phyloP scores from a whole-genome alignment of 2,113 vertebrate species.

The Epinephelus cyanopodus region DNA sequence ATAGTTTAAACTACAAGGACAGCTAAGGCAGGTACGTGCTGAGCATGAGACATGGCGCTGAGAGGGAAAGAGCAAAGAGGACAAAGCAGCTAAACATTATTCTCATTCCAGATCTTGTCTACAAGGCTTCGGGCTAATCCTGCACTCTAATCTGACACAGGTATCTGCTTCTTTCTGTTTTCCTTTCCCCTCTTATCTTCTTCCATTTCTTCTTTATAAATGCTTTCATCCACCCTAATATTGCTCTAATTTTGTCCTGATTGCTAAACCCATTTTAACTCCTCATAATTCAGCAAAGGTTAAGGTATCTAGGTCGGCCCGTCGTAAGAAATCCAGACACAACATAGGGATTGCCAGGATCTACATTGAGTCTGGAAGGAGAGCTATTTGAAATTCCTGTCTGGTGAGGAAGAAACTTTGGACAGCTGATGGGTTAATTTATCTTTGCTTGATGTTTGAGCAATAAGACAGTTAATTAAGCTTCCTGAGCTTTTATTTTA shows the following conservation, averaged over 20 bases:
- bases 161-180: background rate
- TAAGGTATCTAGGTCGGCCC: background rate
- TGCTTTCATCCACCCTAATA: background rate
- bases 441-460: background rate
- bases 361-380: conserved; percentile 1
- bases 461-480: background rate
- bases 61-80: background rate
- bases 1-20: too few species aligned
- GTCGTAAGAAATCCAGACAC: conserved; percentile 25
- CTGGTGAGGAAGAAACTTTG: background rate
- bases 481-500: background rate
- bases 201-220: background rate
- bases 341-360: conserved; percentile 29
- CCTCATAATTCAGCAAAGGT: background rate
- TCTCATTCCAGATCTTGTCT: conserved; percentile 1
- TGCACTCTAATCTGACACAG: background rate
- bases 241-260: background rate
- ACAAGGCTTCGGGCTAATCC: background rate
- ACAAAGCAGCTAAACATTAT: background rate
- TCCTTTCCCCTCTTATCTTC: background rate
- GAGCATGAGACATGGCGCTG: too few species aligned
- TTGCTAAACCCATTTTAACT: background rate
- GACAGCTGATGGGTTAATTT: background rate
- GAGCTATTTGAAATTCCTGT: conserved; percentile 10
- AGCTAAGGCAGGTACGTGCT: too few species aligned